A percentile compares a stretch with the other conserved stretches of the same genome.
phyloP scores from a whole-genome alignment of 2,888 invertebrate species.

The Hyalella azteca region DNA sequence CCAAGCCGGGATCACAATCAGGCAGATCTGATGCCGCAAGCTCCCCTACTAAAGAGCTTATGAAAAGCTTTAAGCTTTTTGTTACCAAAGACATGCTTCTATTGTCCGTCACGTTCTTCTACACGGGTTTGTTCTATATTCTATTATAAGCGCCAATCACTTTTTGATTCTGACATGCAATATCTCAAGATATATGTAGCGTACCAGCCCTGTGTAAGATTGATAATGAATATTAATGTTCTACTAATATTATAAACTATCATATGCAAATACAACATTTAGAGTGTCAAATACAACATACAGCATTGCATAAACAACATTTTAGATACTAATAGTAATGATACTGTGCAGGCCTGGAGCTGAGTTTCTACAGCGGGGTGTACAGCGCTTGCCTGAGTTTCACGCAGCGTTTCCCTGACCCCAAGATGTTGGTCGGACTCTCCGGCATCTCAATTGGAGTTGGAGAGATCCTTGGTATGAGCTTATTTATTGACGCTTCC shows the following conservation, averaged over 20 bases:
- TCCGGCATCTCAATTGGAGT: slow-evolving; percentile 93
- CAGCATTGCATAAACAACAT: too few relatives aligned
- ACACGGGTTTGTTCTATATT: slow-evolving; percentile 84
- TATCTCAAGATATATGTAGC: too few relatives aligned
- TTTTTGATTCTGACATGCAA: too few relatives aligned
- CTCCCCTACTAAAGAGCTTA: slow-evolving; percentile 70
- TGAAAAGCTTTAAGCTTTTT: slow-evolving; percentile 78
- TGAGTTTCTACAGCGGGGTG: slow-evolving; percentile 95
- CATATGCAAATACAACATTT: too few relatives aligned
- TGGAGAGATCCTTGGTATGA: slow-evolving; percentile 85
- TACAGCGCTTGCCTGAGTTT: slow-evolving; percentile 92
- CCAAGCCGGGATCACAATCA: slow-evolving; percentile 45
- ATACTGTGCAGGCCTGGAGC: slow-evolving; percentile 75
- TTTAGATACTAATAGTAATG: too few relatives aligned
- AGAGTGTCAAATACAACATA: too few relatives aligned
- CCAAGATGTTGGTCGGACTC: slow-evolving; percentile 86
- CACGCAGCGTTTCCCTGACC: slow-evolving; percentile 71
- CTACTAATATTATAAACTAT: too few relatives aligned
- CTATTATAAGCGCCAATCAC: too few relatives aligned
- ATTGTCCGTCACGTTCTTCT: slow-evolving; percentile 83
- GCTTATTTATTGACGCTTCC: too few relatives aligned
- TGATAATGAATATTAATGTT: too few relatives aligned
- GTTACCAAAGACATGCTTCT: slow-evolving; percentile 83
- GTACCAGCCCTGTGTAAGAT: too few relatives aligned
- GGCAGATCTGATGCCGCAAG: slow-evolving; percentile 50